Base-by-base conservation (phyloP, 2,113 vertebrate genomes). In the Cyphomyrus plagiostoma region DNA sequence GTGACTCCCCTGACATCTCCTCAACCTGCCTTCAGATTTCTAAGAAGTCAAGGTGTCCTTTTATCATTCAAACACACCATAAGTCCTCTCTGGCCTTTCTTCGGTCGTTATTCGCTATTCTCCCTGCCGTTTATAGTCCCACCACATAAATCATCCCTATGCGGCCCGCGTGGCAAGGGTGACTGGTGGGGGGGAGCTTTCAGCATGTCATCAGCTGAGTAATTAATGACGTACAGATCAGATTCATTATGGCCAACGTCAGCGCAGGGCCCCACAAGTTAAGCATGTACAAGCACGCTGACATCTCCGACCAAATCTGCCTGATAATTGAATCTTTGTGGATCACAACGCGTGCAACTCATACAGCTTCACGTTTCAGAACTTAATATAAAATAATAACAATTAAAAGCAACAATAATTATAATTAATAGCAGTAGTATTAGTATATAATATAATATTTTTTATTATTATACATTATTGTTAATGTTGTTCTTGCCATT, bases 191-290 rank as follows among this genome's bases (percentile, higher is more conserved):
- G 45, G 45, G 50, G 50, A 52, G 42, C 15, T 39, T 23, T 11
- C 21, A 9, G 87, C 90, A 87, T 90, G 92, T 90, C 92, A 93
- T 93, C 93, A 92, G 93, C 88, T 90, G 30, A 66, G 90, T 94
- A 94, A 95, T 94, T 95, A 94, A 95, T 95, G 93, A 93, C 93
- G 92, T 93, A 88, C 92, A 93, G 92, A 92, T 92, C 92, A 92
- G 94, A 94, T 95, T 95, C 90, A 95, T 95, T 94, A 95, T 94
- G 84, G 89, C 92, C 92, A 92, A 94, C 91, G 93, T 94, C 92
- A 92, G 90, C 92, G 93, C 94, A 89, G 92, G 92, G 93, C 82
- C 21, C 19, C 39, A 10, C n/a, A 26, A 86, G 17, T 86, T 86
- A 50, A 23, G 13, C 21, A 11, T 49, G 42, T 35, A n/a, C 49